Evolutionary conservation across 2,797 vertebrate species (phyloP), one percentile per base, ranked within the genome.

Genomic region (Hylomyscus alleni): DNA sequence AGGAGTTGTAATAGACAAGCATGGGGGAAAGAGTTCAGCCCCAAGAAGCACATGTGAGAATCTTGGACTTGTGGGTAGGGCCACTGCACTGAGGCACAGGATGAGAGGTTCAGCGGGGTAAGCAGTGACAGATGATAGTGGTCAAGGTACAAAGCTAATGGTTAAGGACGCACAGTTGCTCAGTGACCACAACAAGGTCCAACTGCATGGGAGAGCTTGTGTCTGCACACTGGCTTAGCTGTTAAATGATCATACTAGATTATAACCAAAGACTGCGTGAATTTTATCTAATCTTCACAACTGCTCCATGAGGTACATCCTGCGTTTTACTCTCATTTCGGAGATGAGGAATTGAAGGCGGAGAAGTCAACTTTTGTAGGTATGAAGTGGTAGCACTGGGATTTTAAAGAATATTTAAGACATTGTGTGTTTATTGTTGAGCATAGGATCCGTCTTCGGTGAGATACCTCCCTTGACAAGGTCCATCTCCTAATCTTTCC

Each of bases 211-310:
- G 26, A 10, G 1, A 50, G 34, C 26, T 17, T 40, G 24, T 37
- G 56, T 44, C 73, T 19, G 34, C 50, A 26, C 56, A 11, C 1
- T 6, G 37, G 54, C 40, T 81, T 34, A 29, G 58, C 20, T 62
- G 24, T 19, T 73, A 69, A 91, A 9, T 81, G 60, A 91, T 50
- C 24, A 62, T 58, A 58, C 22, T 78, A 77, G 81, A 52, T 62
- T 40, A 47, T 52, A 37, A 9, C 12, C 24, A 40, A 80, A 10
- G 29, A 6, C 72, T 88, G 37, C 80, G 17, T 60, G 24, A 80
- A 90, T 87, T 89, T 88, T 37, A 19, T 22, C 58, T 86, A 31
- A 54, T 73, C 90, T 76, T 84, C 52, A 80, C n/a, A 88, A 50
- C n/a, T 69, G 29, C 22, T 29, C 58, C 34, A 19, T 9, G 47